Base-by-base conservation (phyloP, 2,797 vertebrate species). In the Tinamus major region DNA sequence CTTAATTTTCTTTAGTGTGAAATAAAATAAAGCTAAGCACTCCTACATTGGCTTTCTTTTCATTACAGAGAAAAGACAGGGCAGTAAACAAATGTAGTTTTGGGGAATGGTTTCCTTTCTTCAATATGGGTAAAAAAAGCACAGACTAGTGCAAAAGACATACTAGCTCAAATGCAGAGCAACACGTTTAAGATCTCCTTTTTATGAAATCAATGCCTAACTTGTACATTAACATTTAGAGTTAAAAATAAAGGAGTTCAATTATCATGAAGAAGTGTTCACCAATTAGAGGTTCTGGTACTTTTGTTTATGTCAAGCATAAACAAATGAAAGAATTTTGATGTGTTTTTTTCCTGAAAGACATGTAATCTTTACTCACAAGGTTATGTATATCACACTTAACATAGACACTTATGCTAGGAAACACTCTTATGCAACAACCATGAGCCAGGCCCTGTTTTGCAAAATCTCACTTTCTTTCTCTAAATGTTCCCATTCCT, bases 21-120 rank as follows among this genome's bases (percentile, higher is more conserved):
- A 10, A 29, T 23, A 37, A 37, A 24, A 26, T 16, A 13, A 26
- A 0, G 0, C 15, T 75, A 13, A 42, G 39, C 48, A 17, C 3
- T 65, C 10, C 44, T 87, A 31, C 11, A 31, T 31, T 61, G 23
- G 46, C 9, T 27, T 65, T 39, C 18, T 71, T 77, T 74, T 69
- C 8, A 48, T 79, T 77, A 58, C 23, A 31, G 8, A 74, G 3
- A 19, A 51, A 67, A 76, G 4, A n/a, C 49, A 55, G 35, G 10
- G 7, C 5, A 11, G 33, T 9, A 51, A 61, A 9, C 24, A 85
- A 48, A 55, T 49, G 8, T 23, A 48, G 29, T 41, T 33, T 49
- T 67, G 31, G 13, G 5, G 4, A 62, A 4, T n/a, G 78, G 6
- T 4, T 59, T 93, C 65, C 24, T 68, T 33, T 49, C 21, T 5